Base-by-base conservation (phyloP, 2,888 invertebrate species). In the Drosophila cognata region DNA sequence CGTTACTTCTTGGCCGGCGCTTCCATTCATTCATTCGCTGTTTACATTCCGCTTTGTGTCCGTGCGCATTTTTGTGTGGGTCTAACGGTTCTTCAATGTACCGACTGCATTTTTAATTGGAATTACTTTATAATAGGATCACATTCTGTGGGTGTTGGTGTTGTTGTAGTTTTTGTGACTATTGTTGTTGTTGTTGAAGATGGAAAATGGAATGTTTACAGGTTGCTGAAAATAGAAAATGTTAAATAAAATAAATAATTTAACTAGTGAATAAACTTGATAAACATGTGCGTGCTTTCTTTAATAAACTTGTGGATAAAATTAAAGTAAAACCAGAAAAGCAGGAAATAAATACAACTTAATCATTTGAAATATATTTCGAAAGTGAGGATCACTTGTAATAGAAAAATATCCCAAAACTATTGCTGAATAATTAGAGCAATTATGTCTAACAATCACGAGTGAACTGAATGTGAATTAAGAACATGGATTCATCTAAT, bases 1-100 rank as follows among this genome's bases (percentile, higher is more conserved):
- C 89, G 87, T 88, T 88, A 85, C 90, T 87, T 88, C 88, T 91
- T 81, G 75, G 84, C 75, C 84, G 70, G 67, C 82, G 83, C 71
- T 86, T 79, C 83, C 90, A 84, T 82, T 88, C 84, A 89, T 89
- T 89, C 90, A 91, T 89, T 91, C 85, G 90, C 88, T 83, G 91
- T 85, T 89, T 91, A 91, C 83, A 89, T 89, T 91, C 81, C 89
- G 91, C 71, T 79, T 78, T 80, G 79, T 71, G 83, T 65, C 71
- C 74, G 70, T 72, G 78, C 74, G 72, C 69, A 57, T 61, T 72
- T 63, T 74, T 66, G 66, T 72, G 55, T 51, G 56, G 71, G 57
- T 61, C 67, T 65, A 70, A 77, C 74, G 56, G 71, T 69, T 71
- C 64, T 69, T 69, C 61, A 66, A 60, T 64, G 51, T 63, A 48